Base-by-base conservation (phyloP, 1,140 invertebrate species). In the Eubasilissa regina region DNA sequence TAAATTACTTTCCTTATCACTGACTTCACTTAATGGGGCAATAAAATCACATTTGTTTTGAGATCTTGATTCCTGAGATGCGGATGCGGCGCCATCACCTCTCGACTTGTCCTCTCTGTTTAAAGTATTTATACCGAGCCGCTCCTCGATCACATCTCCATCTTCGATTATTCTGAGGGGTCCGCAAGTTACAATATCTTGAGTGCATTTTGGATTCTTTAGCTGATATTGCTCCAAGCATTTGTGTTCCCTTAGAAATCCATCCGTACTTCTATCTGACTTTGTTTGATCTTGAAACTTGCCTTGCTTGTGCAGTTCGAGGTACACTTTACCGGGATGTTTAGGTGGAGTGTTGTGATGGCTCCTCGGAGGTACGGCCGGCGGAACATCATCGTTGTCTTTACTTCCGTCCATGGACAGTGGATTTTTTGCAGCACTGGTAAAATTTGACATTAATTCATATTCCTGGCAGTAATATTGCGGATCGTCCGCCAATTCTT, bases 391-490 rank as follows among this genome's bases (percentile, higher is more conserved):
- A 7, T 25, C 56, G 1, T 19, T 17, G 3, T 35, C 11, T 51
- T 48, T 12, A 70, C 43, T 47, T 70, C 48, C 66, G 10, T 70
- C 66, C 9, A 17, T 56, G 15, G 62, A 48, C 7, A 84, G 45
- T 86, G 83, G 78, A 83, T 84, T 53, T 85, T 87, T 83, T 83
- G 86, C 83, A 75, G 84, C 84, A 51, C 85, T 87, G 81, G 84
- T 86, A 70, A 89, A 89, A 81, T 89, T 84, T 1, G 86, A 83
- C 87, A 89, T 88, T 19, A 89, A 83, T 75, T 89, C 87, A 81
- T 89, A 88, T 81, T 89, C 88, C 44, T 84, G 84, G 73, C 87
- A 89, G 45, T 86, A 75, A 17, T 56, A 55, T 13, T 77, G 77
- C 0, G 78, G 35, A 17, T 64, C 73, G 45, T 82, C 72, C 11